Evolutionary conservation across 2,113 vertebrate genomes (phyloP).

Genomic region (Thalassoma bifasciatum): DNA sequence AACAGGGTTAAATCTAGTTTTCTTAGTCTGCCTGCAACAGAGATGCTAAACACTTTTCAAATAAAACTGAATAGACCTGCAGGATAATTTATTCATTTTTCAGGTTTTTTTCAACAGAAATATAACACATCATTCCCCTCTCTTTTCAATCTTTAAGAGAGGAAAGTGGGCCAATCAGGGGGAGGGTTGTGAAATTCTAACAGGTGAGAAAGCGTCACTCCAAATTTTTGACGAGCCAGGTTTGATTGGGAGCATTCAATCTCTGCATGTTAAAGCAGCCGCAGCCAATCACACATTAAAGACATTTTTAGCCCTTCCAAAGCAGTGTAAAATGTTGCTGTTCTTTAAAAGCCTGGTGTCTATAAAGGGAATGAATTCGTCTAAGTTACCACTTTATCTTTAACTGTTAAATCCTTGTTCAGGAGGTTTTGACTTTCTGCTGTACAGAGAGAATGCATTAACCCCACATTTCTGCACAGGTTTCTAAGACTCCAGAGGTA

Average conservation of each 20-base stretch:
- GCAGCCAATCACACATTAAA: background rate
- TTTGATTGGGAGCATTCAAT: slow-evolving; percentile 1
- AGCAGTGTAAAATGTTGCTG: too few relatives aligned
- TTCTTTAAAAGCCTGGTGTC: too few relatives aligned
- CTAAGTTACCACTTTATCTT: too few relatives aligned
- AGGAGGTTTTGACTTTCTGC: background rate
- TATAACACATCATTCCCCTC: background rate
- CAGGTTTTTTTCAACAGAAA: background rate
- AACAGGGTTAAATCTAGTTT: too few relatives aligned
- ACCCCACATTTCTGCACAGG: background rate
- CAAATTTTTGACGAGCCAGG: slow-evolving; percentile 6
- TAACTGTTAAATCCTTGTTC: background rate
- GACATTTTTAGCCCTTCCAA: too few relatives aligned
- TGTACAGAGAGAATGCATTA: background rate
- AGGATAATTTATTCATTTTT: slow-evolving; percentile 6
- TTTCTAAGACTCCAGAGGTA: background rate
- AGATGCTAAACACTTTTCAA: slow-evolving; percentile 22
- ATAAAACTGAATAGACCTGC: background rate
- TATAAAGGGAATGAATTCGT: too few relatives aligned
- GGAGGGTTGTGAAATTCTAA: slow-evolving; percentile 18
- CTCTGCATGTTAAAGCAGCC: background rate
- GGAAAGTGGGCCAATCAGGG: slow-evolving; percentile 7
- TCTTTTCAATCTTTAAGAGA: background rate
- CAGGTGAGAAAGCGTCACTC: slow-evolving; percentile 18
- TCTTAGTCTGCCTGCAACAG: background rate